Evolutionary conservation across 2,888 invertebrate species (phyloP), one percentile per base, ranked within the genome.

Genomic region (Nebria brevicollis): DNA sequence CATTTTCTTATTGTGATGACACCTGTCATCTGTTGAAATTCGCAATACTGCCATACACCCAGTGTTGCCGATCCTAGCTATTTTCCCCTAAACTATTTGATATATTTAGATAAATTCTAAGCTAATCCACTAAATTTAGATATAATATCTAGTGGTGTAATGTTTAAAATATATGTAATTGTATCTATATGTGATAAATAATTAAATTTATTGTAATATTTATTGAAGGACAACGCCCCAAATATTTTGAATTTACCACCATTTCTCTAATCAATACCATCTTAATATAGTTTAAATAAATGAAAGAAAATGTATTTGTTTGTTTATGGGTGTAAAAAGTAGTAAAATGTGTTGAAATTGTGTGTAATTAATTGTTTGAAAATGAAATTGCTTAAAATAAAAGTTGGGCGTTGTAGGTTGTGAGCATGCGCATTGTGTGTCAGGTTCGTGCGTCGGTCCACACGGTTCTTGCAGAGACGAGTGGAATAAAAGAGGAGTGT

Each of bases 371-470:
- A 54, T 54, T 54, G 54, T 54, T 54, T 54, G 8, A 54, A 7
- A 68, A 75, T 75, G n/a, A 75, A 70, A 70, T 75, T 75, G 74
- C 68, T 54, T 72, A 77, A 77, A 81, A 76, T 76, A 66, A 77
- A 72, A 41, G 42, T 81, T 77, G 81, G 81, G 81, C 81, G 81
- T 81, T 73, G 80, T 75, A 72, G 34, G 25, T 20, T 72, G 72
- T 73, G 42, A 76, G 77, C 81, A 77, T 77, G 81, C 81, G 81
- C 43, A 66, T 72, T 78, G 26, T 43, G 64, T 68, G 77, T 26
- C 65, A 72, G 42, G 76, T 42, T 72, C 77, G 81, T 81, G 81
- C 81, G 81, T 81, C 81, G 81, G 81, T 81, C 70, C 43, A 80
- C 75, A 81, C 72, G 77, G 81, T 77, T 73, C 72, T 73, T 81